Base-by-base conservation (phyloP, 2,113 vertebrate species). In the Engystomops pustulosus region DNA sequence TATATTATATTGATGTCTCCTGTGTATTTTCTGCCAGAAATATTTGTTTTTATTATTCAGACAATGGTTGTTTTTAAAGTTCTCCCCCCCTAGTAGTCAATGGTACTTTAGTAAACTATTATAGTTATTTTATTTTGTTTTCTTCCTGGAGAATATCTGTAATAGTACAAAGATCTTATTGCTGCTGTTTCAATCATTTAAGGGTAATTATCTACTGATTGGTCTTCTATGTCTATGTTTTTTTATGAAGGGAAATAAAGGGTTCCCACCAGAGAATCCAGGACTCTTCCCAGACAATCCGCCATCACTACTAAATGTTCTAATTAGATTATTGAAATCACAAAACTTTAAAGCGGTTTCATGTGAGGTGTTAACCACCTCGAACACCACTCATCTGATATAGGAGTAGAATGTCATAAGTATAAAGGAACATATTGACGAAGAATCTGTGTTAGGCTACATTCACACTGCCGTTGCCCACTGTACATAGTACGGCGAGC, bases 251-350 rank as follows among this genome's bases (percentile, higher is more conserved):
- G 55, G 47, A n/a, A 80, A 45, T 67, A 49, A 80, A 27, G 14
- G 12, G 41, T 30, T 30, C 34, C 77, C 41, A 14, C 25, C 60
- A 67, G 78, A 47, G 58, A 47, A 53, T 55, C 47, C 30, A 36
- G 47, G 72, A 38, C 23, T 80, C 78, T 47, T 15, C 23, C 62
- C 58, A 79, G 58, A 67, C 25, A 67, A 45, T 80, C 60, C 27
- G 25, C 55, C 10, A 67, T 67, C 78, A 67, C 23, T 67, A 44
- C 78, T 65, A 80, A 67, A 67, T 47, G 41, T 9, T n/a, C 15
- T 80, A 80, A 80, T 80, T 80, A 80, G 3, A 34, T 18, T 18
- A 36, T 12, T 76, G 14, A 76, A 76, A 55, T 55, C 72, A 55
- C 18, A 75, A 55, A 20, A n/a, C 3, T 76, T 55, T 34, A 47